A percentile compares a stretch with the other conserved stretches of the same genome.
phyloP scores from a whole-genome alignment of 2,888 invertebrate genomes.

The Orthosia incerta region DNA sequence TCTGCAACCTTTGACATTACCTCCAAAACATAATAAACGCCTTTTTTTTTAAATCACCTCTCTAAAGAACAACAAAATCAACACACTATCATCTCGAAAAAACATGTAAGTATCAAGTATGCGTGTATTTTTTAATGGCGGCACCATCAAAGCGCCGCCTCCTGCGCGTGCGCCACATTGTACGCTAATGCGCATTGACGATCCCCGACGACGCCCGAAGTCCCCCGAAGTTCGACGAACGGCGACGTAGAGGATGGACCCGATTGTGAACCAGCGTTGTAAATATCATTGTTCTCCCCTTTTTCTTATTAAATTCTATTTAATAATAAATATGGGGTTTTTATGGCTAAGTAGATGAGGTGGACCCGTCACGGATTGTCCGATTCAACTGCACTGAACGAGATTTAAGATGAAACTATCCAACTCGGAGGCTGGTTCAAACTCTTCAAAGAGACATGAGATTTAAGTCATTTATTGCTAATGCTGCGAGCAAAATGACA shows the following conservation, averaged over 20 bases:
- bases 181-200: constrained; percentile 81
- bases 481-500: neutral
- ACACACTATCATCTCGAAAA: constrained; percentile 54
- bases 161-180: constrained; percentile 75
- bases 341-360: constrained; percentile 11
- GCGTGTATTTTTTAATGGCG: constrained; percentile 66
- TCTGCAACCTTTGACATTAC: neutral
- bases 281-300: constrained; percentile 61
- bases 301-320: constrained; percentile 53
- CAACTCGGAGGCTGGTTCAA: no score
- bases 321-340: constrained; percentile 53
- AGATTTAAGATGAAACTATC: neutral
- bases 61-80: constrained; percentile 42
- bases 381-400: constrained; percentile 5
- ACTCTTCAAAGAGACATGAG: neutral
- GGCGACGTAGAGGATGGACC: constrained; percentile 48
- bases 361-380: neutral
- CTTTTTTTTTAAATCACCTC: constrained; percentile 10
- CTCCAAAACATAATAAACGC: neutral
- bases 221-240: constrained; percentile 34
- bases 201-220: constrained; percentile 42
- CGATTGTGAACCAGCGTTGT: constrained; percentile 52
- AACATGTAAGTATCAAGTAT: constrained; percentile 27
- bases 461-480: neutral
- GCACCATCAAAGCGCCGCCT: constrained; percentile 70